These are phyloP conservation scores for Guaruba guarouba DNA, from an alignment of 2,113 vertebrate genomes.

Conservation along the genomic window DNA sequence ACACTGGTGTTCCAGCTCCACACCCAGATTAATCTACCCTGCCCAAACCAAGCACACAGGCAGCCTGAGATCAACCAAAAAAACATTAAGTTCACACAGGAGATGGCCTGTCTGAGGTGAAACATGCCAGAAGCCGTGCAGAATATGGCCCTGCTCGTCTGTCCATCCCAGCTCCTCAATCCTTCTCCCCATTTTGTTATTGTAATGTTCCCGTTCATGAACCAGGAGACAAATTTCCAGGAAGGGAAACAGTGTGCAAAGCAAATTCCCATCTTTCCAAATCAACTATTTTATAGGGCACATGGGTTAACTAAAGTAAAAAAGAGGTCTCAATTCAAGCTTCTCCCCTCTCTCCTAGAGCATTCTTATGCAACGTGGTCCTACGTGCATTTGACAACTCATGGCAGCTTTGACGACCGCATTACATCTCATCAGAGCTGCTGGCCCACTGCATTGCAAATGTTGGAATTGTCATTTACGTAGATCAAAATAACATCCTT, in stretches of 20 bases:
- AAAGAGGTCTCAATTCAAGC: not conserved
- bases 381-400: not conserved
- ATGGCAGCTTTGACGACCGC: not conserved
- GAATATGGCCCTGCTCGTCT: not conserved
- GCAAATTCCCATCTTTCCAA: not conserved
- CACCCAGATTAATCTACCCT: not conserved
- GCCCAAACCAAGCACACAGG: not conserved
- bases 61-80: not conserved
- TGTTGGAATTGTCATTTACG: not conserved
- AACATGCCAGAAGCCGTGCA: not conserved
- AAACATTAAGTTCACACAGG: not conserved
- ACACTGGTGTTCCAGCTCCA: not conserved
- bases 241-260: not conserved
- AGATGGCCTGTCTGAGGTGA: not conserved
- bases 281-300: not conserved
- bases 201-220: not conserved
- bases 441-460: not conserved
- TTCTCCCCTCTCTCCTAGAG: not conserved
- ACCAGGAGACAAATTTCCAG: not conserved
- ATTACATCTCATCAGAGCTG: not conserved
- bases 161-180: not conserved
- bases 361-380: not conserved
- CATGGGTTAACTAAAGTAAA: not conserved
- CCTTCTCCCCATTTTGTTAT: not conserved
- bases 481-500: not conserved